phyloP scores from a whole-genome alignment of 2,113 vertebrate genomes.

The Podilymbus podiceps region DNA sequence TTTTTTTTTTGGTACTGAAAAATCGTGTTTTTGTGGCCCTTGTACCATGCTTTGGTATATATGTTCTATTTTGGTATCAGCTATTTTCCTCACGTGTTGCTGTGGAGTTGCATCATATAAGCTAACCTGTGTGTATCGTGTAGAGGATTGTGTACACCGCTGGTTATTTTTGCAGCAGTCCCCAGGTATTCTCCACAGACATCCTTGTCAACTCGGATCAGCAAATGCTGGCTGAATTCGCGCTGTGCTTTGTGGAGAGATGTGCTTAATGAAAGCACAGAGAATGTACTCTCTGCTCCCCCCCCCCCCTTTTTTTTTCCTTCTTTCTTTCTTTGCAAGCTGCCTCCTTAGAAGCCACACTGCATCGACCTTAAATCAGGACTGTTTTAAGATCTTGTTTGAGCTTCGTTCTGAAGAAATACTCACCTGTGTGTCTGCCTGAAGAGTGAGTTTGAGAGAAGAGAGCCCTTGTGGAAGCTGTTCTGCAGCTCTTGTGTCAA shows the following conservation, averaged over 20 bases:
- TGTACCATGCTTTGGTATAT: neutral
- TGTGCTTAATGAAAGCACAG: neutral
- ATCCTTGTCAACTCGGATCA: neutral
- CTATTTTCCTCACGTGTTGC: neutral
- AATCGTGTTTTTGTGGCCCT: neutral
- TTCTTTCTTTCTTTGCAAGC: neutral
- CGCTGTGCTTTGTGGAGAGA: neutral
- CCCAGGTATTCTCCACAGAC: neutral
- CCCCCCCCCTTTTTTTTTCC: neutral
- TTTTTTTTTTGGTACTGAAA: neutral
- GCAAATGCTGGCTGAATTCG: neutral
- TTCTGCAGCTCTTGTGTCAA: neutral
- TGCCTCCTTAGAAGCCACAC: neutral
- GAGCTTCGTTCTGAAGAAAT: neutral
- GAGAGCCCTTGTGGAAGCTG: neutral
- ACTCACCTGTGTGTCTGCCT: neutral
- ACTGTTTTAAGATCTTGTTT: neutral
- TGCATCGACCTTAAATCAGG: neutral
- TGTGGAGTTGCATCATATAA: neutral
- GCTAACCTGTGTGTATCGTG: neutral
- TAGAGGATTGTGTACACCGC: neutral
- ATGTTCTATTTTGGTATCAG: rapidly evolving
- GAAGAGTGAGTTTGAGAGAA: neutral
- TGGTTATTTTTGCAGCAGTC: neutral
- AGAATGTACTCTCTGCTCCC: neutral